A percentile compares a stretch with the other conserved stretches of the same genome.
Evolutionary conservation across 2,888 invertebrate species (phyloP).

Genomic region (Torymus texanus): DNA sequence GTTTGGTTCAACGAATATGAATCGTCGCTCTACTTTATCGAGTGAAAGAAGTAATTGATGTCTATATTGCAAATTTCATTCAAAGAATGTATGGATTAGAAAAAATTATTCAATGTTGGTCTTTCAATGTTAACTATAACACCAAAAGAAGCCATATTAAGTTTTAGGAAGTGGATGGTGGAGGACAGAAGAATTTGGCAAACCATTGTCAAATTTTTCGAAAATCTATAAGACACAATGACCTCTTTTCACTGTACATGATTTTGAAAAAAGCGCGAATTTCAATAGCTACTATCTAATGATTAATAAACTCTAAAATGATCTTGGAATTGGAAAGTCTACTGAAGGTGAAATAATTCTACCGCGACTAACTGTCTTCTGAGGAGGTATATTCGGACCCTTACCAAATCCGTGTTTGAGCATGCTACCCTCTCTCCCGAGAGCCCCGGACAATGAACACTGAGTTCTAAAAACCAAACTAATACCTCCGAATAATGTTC

Average conservation of each 20-base stretch:
- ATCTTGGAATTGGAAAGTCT: conserved; percentile 7
- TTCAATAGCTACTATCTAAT: conserved; percentile 12
- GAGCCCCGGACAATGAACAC: conserved; percentile 69
- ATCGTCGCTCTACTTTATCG: conserved; percentile 38
- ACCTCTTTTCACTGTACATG: conserved; percentile 9
- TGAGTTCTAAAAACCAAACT: conserved; percentile 74
- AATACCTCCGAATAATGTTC: conserved; percentile 99
- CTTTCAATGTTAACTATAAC: too few species aligned
- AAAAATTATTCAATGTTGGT: too few species aligned
- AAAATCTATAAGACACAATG: not conserved
- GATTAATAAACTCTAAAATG: conserved; percentile 14
- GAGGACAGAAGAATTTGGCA: conserved; percentile 20
- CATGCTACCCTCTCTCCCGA: conserved; percentile 64
- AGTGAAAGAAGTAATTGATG: conserved; percentile 30
- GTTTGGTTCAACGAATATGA: not conserved
- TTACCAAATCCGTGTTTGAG: conserved; percentile 65
- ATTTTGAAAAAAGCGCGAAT: conserved; percentile 21
- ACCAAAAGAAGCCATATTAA: too few species aligned
- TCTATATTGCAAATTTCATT: not conserved
- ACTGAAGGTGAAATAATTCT: conserved; percentile 17
- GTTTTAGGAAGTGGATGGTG: too few species aligned
- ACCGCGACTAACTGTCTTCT: conserved; percentile 63
- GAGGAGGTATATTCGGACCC: conserved; percentile 67
- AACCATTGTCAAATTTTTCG: conserved; percentile 10
- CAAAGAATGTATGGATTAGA: too few species aligned